Conservation (phyloP, 2,888 invertebrate species). For the Aromia moschata region DNA sequence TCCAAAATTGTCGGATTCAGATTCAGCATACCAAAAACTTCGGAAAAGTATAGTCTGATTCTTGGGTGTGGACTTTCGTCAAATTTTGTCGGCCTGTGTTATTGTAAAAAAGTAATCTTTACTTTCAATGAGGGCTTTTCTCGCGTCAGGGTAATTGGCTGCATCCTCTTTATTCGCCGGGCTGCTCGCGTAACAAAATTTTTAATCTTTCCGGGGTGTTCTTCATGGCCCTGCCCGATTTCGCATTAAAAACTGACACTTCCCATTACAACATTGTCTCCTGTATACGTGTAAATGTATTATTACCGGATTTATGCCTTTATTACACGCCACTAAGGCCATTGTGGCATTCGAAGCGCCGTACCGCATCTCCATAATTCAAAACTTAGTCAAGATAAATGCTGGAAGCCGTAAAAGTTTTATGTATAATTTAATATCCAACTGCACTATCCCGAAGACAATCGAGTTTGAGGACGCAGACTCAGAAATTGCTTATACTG, state of each 20-base stretch:
- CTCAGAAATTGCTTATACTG: neutral
- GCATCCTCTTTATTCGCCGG: neutral
- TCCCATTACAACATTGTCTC: conserved; percentile 9
- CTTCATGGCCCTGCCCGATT: neutral
- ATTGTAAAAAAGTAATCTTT: no score
- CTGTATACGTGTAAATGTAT: conserved; percentile 11
- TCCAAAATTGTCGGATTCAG: no score
- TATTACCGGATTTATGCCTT: conserved; percentile 11
- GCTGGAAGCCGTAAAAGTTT: conserved; percentile 16
- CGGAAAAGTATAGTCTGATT: no score
- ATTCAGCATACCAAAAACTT: no score
- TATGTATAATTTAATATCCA: conserved; percentile 23
- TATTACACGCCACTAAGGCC: conserved; percentile 9
- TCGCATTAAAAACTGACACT: conserved; percentile 1
- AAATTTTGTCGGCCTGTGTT: no score
- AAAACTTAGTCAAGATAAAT: conserved; percentile 18
- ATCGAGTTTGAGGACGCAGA: neutral
- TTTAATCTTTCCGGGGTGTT: neutral
- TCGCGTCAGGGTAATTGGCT: neutral
- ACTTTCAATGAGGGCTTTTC: no score
- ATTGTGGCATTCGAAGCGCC: conserved; percentile 10
- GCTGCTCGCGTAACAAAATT: neutral
- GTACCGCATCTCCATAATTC: conserved; percentile 17
- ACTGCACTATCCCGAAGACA: conserved; percentile 11
- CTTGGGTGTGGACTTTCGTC: no score